Conservation (phyloP, 2,797 vertebrate genomes). For the Falco cherrug region DNA sequence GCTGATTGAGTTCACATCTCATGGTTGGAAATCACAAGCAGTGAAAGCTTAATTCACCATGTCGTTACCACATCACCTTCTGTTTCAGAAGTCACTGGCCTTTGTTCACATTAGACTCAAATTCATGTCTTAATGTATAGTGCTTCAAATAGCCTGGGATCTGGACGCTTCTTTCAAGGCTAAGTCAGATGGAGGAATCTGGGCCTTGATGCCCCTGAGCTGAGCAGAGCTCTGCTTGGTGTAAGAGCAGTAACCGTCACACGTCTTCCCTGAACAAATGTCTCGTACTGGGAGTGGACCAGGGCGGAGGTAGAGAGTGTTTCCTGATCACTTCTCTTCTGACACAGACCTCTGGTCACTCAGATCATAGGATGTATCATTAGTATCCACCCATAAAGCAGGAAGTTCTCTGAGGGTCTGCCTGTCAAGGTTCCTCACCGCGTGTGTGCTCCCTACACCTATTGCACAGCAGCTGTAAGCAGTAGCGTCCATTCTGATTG, state of each 20-base stretch:
- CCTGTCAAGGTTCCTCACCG: not conserved
- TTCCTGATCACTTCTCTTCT: not conserved
- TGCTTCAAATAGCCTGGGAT: not conserved
- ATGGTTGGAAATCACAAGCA: not conserved
- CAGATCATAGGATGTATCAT: rapidly evolving
- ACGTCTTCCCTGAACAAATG: rapidly evolving
- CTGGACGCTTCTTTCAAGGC: not conserved
- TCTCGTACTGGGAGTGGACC: not conserved
- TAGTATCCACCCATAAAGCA: not conserved
- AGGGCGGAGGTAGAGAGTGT: not conserved
- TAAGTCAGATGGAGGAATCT: not conserved
- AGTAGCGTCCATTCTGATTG: not conserved
- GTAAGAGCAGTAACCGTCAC: not conserved
- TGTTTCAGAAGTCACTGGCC: not conserved
- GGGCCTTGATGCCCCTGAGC: rapidly evolving
- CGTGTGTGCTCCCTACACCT: rapidly evolving
- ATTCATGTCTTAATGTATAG: not conserved
- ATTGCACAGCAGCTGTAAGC: not conserved
- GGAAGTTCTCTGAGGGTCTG: not conserved
- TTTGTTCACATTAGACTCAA: not conserved
- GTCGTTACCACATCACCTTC: not conserved
- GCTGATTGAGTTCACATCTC: not conserved
- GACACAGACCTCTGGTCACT: not conserved
- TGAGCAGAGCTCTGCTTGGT: not conserved
- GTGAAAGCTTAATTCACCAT: not conserved